Base-by-base conservation (phyloP, 2,797 vertebrate genomes). In the Masticophis lateralis region DNA sequence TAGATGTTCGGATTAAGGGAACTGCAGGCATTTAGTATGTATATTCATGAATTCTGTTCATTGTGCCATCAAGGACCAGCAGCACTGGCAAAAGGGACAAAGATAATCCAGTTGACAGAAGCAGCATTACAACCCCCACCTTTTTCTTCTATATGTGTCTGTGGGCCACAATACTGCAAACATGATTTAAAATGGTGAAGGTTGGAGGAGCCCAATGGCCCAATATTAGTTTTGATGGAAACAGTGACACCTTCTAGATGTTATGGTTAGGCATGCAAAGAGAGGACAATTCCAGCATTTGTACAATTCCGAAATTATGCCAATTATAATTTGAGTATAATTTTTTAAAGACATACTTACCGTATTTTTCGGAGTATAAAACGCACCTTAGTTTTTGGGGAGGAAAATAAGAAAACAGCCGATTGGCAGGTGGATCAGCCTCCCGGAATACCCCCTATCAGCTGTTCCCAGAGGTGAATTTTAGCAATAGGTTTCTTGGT, bases 311-410 rank as follows among this genome's bases (percentile, higher is more conserved):
- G 14, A n/a, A 66, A 66, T n/a, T 66, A 66, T n/a, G 28, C 28
- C 63, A 66, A n/a, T 5, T 47, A 56, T 56, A 56, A 56, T 56
- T n/a, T 32, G 51, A 11, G 43, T 53, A 61, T 63, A 61, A 9
- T 0, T 0, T 86, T 9, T 43, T 53, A 74, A 25, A 47, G 8
- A 87, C 25, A 90, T 32, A 22, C 4, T 2, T 83, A 79, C 47
- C 47, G 6, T 7, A 51, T 51, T 51, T 51, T 51, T 47, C 7
- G 7, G 47, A 51, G 47, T 51, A 51, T 51, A 51, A 51, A 6
- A 7, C 7, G 6, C 47, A 51, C 47, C 47, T 51, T 51, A 51
- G 47, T 51, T 51, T 51, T 51, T 51, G 47, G 47, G 47, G 47
- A 51, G 47, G 47, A 51, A 51, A 51, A 51, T 51, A 51, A 51